phyloP scores from a whole-genome alignment of 2,797 vertebrate genomes.

The Fringilla coelebs region DNA sequence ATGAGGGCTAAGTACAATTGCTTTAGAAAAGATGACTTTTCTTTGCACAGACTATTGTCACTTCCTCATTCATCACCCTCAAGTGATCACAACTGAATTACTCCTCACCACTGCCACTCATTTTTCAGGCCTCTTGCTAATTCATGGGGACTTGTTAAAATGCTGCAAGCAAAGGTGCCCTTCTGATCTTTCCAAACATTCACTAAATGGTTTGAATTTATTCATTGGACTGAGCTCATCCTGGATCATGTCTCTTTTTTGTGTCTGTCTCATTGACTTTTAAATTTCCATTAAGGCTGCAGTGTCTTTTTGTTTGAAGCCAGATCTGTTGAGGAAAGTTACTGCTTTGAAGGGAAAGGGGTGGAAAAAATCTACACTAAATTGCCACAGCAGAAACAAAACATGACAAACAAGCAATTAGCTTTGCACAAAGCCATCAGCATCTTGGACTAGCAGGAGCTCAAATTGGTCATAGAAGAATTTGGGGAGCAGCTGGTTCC shows the following conservation, averaged over 20 bases:
- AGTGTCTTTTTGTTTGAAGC: constrained; percentile 59
- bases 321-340: constrained; percentile 32
- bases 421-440: not conserved
- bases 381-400: not conserved
- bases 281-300: constrained; percentile 69
- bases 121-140: constrained; percentile 71
- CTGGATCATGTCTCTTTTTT: constrained; percentile 60
- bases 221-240: constrained; percentile 72
- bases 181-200: constrained; percentile 73
- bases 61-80: constrained; percentile 80
- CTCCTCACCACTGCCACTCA: constrained; percentile 65
- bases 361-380: not conserved
- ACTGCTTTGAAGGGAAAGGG: constrained; percentile 11
- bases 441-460: not conserved
- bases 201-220: constrained; percentile 74
- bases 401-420: not conserved
- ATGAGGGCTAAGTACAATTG: constrained; percentile 76
- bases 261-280: constrained; percentile 71
- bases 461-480: not conserved
- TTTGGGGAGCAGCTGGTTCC: not conserved
- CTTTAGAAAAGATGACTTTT: constrained; percentile 82
- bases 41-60: constrained; percentile 76
- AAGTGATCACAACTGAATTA: constrained; percentile 69
- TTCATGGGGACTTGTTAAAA: constrained; percentile 69
- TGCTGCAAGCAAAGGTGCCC: constrained; percentile 73